These are phyloP conservation scores for Leptogaster cylindrica DNA, from an alignment of 2,888 invertebrate species.

Conservation along the genomic window DNA sequence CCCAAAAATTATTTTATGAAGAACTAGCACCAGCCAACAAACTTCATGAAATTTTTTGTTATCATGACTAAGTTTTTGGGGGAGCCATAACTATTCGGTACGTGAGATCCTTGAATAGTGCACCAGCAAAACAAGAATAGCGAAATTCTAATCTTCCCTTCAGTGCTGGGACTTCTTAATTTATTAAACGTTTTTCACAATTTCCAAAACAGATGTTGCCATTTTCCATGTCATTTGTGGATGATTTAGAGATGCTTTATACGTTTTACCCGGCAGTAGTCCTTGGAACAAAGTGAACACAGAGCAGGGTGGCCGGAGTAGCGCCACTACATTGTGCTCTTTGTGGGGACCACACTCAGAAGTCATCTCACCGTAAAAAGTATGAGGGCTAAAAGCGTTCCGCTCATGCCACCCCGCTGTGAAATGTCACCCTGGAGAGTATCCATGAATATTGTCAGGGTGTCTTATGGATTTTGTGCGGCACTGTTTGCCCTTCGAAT, in stretches of 20 bases:
- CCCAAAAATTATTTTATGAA: no score
- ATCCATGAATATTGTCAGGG: slow-evolving; percentile 4
- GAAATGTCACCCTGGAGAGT: slow-evolving; percentile 50
- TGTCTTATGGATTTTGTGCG: slow-evolving; percentile 27
- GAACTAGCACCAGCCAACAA: no score
- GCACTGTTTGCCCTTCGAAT: slow-evolving; percentile 13
- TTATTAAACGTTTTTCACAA: slow-evolving; percentile 47
- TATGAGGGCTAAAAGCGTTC: slow-evolving; percentile 43
- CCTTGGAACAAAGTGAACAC: background rate
- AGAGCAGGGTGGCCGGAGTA: background rate
- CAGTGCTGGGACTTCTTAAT: slow-evolving; percentile 42
- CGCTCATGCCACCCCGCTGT: slow-evolving; percentile 47
- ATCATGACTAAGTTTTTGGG: no score
- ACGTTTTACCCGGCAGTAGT: slow-evolving; percentile 10
- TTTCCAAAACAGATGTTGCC: slow-evolving; percentile 50
- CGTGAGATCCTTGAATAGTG: background rate
- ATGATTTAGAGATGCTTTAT: slow-evolving; percentile 48
- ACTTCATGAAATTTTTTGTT: no score
- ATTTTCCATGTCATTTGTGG: slow-evolving; percentile 50
- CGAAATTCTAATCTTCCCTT: background rate
- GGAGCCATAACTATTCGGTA: background rate
- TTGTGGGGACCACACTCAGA: slow-evolving; percentile 30
- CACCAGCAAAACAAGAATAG: background rate
- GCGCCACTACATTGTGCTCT: slow-evolving; percentile 13
- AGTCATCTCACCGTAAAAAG: slow-evolving; percentile 45